Base-by-base conservation (phyloP, 1,140 invertebrate genomes). In the Cryptotermes secundus region DNA sequence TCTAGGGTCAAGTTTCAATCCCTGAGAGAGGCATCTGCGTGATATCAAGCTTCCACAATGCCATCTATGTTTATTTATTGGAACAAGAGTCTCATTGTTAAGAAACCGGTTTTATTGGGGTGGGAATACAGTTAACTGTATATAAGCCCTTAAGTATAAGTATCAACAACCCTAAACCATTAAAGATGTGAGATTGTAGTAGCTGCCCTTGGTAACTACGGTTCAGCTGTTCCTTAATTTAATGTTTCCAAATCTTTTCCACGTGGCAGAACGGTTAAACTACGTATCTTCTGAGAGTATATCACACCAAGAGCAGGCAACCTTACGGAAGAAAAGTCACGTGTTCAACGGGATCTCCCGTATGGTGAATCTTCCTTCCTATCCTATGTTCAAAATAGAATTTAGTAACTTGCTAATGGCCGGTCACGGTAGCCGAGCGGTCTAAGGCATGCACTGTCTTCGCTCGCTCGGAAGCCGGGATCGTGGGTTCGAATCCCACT, bases 1-100 rank as follows among this genome's bases (percentile, higher is more conserved):
- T 72, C 59, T 72, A 16, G 59, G 59, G 59, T 72, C 59, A 72
- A 72, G 59, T 72, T 72, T n/a, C 59, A 72, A 72, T 31, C n/a
- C 59, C 26, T n/a, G 26, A 4, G 1, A n/a, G 59, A 31, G n/a
- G 59, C 59, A 72, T 72, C 59, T 72, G 59, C 59, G 26, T 31
- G 59, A 72, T 72, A 72, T 31, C 26, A 72, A 19, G 24, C 53
- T 59, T 24, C 53, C 53, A 59, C 53, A 59, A n/a, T 72, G 59
- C 59, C 59, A 72, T 72, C 59, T 72, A 72, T 72, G 59, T 72
- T 72, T 72, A 72, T 14, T 72, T 31, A 72, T n/a, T 26, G n/a
- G 59, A 72, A 72, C 59, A 72, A 72, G 26, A 72, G 59, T 2
- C 31, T 72, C 16, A n/a, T 31, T 72, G 59, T 72, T 31, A 31